A percentile compares a stretch with the other conserved stretches of the same genome.
Evolutionary conservation across 2,113 vertebrate species (phyloP).

Genomic region (human): GRCh38 chr2:179654501-179655000

Average conservation of each 20-base stretch:
- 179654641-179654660: not conserved
- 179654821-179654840: not conserved
- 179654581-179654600: not conserved
- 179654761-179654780: not conserved
- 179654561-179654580: not conserved
- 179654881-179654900: not conserved
- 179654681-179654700: not conserved
- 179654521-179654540: not conserved
- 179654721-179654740: not conserved
- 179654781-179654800: not conserved
- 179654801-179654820: not conserved
- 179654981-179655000: constrained; percentile 32
- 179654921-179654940: constrained; percentile 23
- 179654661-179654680: not conserved
- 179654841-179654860: not conserved
- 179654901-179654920: constrained; percentile 24
- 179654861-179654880: not conserved
- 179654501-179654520: not conserved
- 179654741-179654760: not conserved
- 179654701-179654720: not conserved
- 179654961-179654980: constrained; percentile 24
- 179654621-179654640: not conserved
- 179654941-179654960: constrained; percentile 25
- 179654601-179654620: not conserved
- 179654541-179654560: not conserved